phyloP scores from a whole-genome alignment of 1,140 invertebrate species.

The Coelopa frigida region DNA sequence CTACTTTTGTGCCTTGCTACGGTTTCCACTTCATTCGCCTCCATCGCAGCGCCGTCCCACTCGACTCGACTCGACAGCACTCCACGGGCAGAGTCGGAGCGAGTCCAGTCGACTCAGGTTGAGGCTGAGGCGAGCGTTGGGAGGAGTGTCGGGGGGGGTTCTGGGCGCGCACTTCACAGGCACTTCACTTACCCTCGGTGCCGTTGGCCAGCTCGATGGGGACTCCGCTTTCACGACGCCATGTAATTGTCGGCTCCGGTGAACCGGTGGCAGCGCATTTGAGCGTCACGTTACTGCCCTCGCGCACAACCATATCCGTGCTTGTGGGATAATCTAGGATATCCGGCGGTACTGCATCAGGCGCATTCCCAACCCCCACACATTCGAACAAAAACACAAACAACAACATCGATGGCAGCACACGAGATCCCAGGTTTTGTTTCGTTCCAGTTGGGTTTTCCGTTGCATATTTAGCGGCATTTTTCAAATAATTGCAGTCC shows the following conservation, averaged over 20 bases:
- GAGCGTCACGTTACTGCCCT: slow-evolving; percentile 77
- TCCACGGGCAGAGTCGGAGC: no score
- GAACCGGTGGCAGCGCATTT: slow-evolving; percentile 79
- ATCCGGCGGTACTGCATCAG: slow-evolving; percentile 83
- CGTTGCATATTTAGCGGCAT: slow-evolving; percentile 5
- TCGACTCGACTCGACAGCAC: no score
- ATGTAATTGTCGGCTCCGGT: slow-evolving; percentile 74
- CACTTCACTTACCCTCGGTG: slow-evolving; percentile 36
- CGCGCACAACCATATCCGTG: slow-evolving; percentile 77
- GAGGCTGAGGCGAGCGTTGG: no score
- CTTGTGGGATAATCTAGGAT: slow-evolving; percentile 81
- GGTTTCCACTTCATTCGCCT: no score
- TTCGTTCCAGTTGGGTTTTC: neutral
- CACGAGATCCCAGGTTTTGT: slow-evolving; percentile 2
- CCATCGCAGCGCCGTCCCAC: no score
- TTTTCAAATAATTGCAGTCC: neutral
- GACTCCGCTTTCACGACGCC: slow-evolving; percentile 73
- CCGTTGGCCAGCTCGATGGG: slow-evolving; percentile 50
- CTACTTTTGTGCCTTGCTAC: no score
- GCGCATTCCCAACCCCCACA: no score
- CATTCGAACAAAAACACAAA: neutral
- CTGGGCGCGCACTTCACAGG: no score
- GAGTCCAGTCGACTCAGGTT: no score
- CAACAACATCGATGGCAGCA: neutral
- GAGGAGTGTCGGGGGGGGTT: no score